A percentile compares a stretch with the other conserved stretches of the same genome.
Conservation (phyloP, 2,888 invertebrate species). For the Malacosoma neustria region DNA sequence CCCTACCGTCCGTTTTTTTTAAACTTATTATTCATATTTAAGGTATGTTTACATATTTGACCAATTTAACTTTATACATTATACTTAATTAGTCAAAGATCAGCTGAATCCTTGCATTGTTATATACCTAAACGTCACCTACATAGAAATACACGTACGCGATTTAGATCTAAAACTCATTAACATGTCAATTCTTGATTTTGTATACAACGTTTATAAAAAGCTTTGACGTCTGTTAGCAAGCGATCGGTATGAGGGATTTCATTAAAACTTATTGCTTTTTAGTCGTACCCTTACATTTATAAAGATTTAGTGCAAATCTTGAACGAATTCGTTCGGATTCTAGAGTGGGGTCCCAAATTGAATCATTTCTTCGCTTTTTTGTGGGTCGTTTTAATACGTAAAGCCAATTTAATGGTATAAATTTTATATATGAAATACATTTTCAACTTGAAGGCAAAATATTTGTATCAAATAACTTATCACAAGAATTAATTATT, state of each 20-base stretch:
- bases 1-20: no score
- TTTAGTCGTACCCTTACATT: slow-evolving; percentile 22
- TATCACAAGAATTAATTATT: no score
- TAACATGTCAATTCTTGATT: neutral
- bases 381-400: neutral
- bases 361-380: neutral
- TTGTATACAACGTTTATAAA: neutral
- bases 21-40: no score
- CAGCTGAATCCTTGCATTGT: no score
- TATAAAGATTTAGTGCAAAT: slow-evolving; percentile 16
- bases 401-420: neutral
- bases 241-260: slow-evolving; percentile 9
- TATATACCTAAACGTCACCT: no score
- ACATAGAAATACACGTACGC: no score
- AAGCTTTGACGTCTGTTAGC: neutral
- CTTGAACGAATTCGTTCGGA: slow-evolving; percentile 17
- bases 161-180: neutral
- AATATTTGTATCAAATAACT: no score
- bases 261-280: slow-evolving; percentile 25
- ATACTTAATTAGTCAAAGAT: no score
- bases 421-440: no score
- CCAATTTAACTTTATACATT: no score
- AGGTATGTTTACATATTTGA: no score
- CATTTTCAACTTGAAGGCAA: no score
- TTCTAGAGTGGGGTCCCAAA: slow-evolving; percentile 10